Base-by-base conservation (phyloP, 2,113 vertebrate genomes). In the Pygoscelis antarcticus region DNA sequence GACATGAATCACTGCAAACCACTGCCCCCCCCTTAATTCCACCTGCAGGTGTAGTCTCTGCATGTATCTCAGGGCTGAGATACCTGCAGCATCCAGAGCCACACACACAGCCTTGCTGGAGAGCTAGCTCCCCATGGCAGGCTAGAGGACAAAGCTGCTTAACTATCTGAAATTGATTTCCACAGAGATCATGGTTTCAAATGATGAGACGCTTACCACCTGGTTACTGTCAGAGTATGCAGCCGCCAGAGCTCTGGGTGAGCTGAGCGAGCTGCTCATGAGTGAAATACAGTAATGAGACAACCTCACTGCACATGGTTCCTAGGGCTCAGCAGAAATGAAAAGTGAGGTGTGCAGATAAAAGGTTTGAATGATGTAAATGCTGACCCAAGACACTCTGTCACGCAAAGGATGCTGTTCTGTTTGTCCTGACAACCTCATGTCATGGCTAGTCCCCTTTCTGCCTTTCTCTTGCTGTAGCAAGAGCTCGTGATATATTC, bases 171-270 rank as follows among this genome's bases (percentile, higher is more conserved):
- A 58, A 11, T 9, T 0, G 38, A 34, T 62, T 78, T 47, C 89
- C 78, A 38, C 51, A 32, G 66, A 89, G 49, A 11, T 16, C 15
- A 0, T 13, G 68, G 47, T 47, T 38, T 72, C 80, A 76, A 13
- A 18, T 2, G 6, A 11, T 2, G 38, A 54, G 47, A 55, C 0
- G 1, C n/a, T 54, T 38, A 38, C 13, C 29, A 17, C 52, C 64
- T 62, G 78, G 52, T 32, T 65, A 29, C 36, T 54, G 75, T 11
- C 75, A 54, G 40, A 34, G 5, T 11, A 20, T 5, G 42, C 79
- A 71, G 51, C 61, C 5, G 0, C 20, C 71, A 32, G 58, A 57
- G 84, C 60, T 55, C 58, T 52, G 84, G 52, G 22, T 38, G 64
- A 69, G 91, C 42, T 38, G 66, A 51, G 30, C 0, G 1, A 85